A percentile compares a stretch with the other conserved stretches of the same genome.
These are phyloP conservation scores for Melanostigma gelatinosum DNA, from an alignment of 2,113 vertebrate genomes.

Conservation along the genomic window DNA sequence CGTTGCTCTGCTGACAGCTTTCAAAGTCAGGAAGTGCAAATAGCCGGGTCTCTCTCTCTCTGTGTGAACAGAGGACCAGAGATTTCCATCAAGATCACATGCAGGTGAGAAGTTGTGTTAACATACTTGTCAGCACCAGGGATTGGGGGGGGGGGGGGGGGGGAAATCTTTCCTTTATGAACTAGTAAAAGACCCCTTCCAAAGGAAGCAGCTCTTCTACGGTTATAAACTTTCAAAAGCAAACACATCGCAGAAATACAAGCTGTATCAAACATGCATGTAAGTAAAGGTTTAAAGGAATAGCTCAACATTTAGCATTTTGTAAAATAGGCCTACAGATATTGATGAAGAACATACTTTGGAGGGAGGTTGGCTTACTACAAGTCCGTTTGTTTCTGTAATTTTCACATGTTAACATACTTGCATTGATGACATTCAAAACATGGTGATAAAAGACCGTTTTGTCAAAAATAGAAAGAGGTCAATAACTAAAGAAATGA, in stretches of 20 bases:
- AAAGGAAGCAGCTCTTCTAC: slow-evolving; percentile 18
- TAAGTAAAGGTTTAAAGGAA: background rate
- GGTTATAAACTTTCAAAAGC: slow-evolving; percentile 39
- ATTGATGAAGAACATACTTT: background rate
- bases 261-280: background rate
- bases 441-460: background rate
- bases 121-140: slow-evolving; percentile 62
- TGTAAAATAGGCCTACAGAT: background rate
- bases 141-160: background rate
- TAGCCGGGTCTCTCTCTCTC: slow-evolving; percentile 24
- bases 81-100: slow-evolving; percentile 71
- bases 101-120: slow-evolving; percentile 51
- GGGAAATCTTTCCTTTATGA: slow-evolving; percentile 26
- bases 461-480: background rate
- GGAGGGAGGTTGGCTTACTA: background rate
- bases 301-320: background rate
- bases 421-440: background rate
- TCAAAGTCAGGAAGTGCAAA: slow-evolving; percentile 75
- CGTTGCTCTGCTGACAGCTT: slow-evolving; percentile 63
- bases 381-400: background rate
- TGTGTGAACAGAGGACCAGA: slow-evolving; percentile 67
- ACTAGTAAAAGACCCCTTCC: slow-evolving; percentile 22
- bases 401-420: background rate
- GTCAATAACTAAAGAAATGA: background rate
- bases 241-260: background rate